Evolutionary conservation across 2,888 invertebrate genomes (phyloP), one percentile per base, ranked within the genome.

Genomic region (Sclerodermus sp.): DNA sequence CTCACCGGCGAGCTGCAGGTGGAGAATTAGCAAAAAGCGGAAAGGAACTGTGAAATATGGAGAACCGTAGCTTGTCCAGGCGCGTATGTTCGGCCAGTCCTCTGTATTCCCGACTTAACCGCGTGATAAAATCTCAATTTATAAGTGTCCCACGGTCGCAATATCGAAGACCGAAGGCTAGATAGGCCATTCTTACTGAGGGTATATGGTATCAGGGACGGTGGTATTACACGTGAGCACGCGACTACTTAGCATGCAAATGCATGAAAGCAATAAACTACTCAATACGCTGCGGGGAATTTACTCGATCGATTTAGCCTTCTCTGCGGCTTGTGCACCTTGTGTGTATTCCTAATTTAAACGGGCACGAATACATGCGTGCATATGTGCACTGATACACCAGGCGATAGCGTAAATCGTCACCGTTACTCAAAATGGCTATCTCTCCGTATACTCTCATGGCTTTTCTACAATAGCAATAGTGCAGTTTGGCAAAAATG

Each of bases 231-330:
- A 74, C 61, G 74, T 64, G 70, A 76, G 70, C 77, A 77, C 77
- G 77, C 77, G 71, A 77, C 76, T 77, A 71, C 74, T 77, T 77
- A 77, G 76, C 76, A 77, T 77, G 77, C 77, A 77, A 77, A 77
- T 77, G 73, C 76, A 77, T 76, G 75, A 77, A 76, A 76, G 77
- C 77, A 76, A 77, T 77, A 77, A 77, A 77, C 77, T 77, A 77
- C 77, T 77, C 77, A 74, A 77, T 77, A 77, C 73, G 71, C 71
- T 68, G 74, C 73, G 64, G 74, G 68, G 72, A 76, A 76, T 74
- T 75, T 66, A 66, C 66, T 56, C 76, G 73, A 77, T 77, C 76
- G 76, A 76, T 76, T 75, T 72, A 67, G 66, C 55, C 46, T 36
- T 47, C 45, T 52, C 47, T 30, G 30, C 12, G 34, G 29, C 29